Evolutionary conservation across 2,113 vertebrate genomes (phyloP), one percentile per base, ranked within the genome.

Genomic region (Upupa epops): DNA sequence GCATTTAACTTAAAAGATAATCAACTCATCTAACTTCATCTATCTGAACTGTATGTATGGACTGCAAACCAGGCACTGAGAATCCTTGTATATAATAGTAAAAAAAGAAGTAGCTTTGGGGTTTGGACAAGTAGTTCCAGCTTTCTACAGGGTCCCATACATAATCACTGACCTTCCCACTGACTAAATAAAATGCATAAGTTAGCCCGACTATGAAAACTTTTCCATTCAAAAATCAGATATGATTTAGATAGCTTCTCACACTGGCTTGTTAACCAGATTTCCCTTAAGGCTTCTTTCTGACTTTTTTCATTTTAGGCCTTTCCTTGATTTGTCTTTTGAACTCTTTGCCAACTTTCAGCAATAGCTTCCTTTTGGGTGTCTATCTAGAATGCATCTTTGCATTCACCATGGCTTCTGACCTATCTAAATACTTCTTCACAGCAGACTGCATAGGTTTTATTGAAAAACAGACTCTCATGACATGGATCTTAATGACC

Each of bases 21-120:
- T 11, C n/a, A 48, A 40, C 6, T 72, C 5, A 3, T 3, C 2
- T 56, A 49, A 61, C 1, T 76, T 52, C 29, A 61, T 8, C 26
- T 26, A 6, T 21, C 46, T 5, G 8, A 68, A 63, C 29, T 0
- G 0, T 24, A 36, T 1, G 4, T 8, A 55, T 10, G 7, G 9
- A 73, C 15, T 8, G 34, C 28, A 86, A 86, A 80, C 6, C 28
- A 63, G 42, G 3, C 24, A 83, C 29, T 17, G 6, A 70, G 13
- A 3, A 3, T 68, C 19, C 66, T 15, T 51, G 24, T 21, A 46
- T 4, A n/a, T 1, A 81, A 18, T 2, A 55, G 2, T 7, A 66
- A 70, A 22, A 68, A 66, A 65, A 92, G 59, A 7, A 55, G 3
- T 45, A 3, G 22, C 9, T 65, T 72, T 16, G 2, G 4, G 6